Evolutionary conservation across 2,888 invertebrate genomes (phyloP).

Genomic region (Macaria liturata): DNA sequence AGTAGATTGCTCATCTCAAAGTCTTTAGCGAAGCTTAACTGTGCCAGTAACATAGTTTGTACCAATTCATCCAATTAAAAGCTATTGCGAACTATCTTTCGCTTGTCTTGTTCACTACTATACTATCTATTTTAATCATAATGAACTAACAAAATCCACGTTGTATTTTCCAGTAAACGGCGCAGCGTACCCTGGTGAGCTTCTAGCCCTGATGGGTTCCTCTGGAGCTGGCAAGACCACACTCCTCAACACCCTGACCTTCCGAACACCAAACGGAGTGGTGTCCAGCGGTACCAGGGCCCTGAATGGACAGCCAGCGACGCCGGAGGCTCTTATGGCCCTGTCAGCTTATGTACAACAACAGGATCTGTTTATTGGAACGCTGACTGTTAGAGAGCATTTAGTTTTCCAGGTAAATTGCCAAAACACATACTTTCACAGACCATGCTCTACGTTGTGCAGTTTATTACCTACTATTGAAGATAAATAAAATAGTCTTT

Average conservation of each 20-base stretch:
- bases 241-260: constrained; percentile 93
- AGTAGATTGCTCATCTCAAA: no score
- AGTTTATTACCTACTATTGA: constrained; percentile 7
- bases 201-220: constrained; percentile 94
- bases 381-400: constrained; percentile 94
- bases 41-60: no score
- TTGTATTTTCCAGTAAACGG: constrained; percentile 86
- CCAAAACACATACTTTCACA: no score
- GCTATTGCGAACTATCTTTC: no score
- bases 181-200: constrained; percentile 92
- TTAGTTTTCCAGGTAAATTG: constrained; percentile 90
- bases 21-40: no score
- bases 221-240: constrained; percentile 98
- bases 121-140: no score
- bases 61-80: no score
- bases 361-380: constrained; percentile 95
- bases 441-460: no score
- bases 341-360: constrained; percentile 97
- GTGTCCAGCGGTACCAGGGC: constrained; percentile 84
- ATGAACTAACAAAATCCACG: no score
- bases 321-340: constrained; percentile 87
- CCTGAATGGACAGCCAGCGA: constrained; percentile 90
- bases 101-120: no score
- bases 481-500: not conserved
- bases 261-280: constrained; percentile 88